phyloP scores from a whole-genome alignment of 2,797 vertebrate species.

The Centropyge bicolor region DNA sequence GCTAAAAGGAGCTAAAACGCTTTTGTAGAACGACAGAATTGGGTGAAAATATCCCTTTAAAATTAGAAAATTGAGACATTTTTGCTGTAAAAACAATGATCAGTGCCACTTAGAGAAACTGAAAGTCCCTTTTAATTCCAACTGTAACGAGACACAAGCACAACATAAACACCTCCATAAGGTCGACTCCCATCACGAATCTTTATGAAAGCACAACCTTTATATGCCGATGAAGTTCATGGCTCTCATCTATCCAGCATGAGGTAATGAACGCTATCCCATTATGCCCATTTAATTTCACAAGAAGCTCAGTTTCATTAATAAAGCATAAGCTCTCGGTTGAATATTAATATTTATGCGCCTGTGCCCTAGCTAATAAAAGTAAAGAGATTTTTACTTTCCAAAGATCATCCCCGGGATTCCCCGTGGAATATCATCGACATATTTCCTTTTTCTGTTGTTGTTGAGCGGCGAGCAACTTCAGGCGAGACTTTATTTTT shows the following conservation, averaged over 20 bases:
- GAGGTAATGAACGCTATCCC: constrained; percentile 67
- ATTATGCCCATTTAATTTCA: constrained; percentile 77
- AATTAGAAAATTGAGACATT: background rate
- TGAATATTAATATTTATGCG: constrained; percentile 76
- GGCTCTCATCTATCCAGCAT: constrained; percentile 64
- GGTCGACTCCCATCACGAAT: constrained; percentile 42
- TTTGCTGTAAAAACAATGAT: constrained; percentile 1
- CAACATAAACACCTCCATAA: constrained; percentile 29
- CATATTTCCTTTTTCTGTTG: constrained; percentile 22
- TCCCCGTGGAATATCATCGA: constrained; percentile 26
- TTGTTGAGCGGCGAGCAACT: constrained; percentile 23
- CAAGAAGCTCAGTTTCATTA: constrained; percentile 75
- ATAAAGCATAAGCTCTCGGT: constrained; percentile 73
- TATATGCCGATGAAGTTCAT: constrained; percentile 61
- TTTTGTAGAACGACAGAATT: rapidly evolving
- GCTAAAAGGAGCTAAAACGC: background rate
- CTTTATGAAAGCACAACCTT: constrained; percentile 54
- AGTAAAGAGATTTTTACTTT: constrained; percentile 64
- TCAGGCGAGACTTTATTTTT: constrained; percentile 22
- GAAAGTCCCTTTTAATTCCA: background rate
- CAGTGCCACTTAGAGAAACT: background rate
- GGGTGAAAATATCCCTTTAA: background rate
- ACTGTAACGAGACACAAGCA: background rate
- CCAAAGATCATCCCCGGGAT: constrained; percentile 35
- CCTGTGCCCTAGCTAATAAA: constrained; percentile 64